Evolutionary conservation across 1,140 invertebrate species (phyloP).

Genomic region (Ceratoteleas bidentatus): DNA sequence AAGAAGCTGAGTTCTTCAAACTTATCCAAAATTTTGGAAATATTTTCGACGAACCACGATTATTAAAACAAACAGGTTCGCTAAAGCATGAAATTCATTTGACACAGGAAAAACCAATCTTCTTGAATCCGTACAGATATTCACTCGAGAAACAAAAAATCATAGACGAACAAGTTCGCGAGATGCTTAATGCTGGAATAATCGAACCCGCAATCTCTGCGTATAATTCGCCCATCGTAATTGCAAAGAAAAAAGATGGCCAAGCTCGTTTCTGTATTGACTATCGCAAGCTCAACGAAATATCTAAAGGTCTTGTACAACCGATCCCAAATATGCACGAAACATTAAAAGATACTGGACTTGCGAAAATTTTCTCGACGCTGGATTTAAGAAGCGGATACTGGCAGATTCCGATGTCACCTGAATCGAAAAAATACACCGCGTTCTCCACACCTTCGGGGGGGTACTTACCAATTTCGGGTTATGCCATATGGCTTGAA

Average conservation of each 20-base stretch:
- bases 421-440: neutral
- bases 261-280: neutral
- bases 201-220: neutral
- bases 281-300: neutral
- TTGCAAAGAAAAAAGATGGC: neutral
- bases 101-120: neutral
- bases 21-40: neutral
- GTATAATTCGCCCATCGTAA: neutral
- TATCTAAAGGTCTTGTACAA: neutral
- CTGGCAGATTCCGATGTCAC: conserved; percentile 1
- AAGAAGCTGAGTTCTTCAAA: neutral
- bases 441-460: neutral
- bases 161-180: conserved; percentile 2
- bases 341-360: neutral
- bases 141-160: neutral
- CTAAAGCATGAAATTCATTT: neutral
- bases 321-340: neutral
- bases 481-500: neutral
- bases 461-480: neutral
- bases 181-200: neutral
- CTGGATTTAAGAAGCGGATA: neutral
- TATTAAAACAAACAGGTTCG: neutral
- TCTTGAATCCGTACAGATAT: neutral
- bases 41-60: neutral
- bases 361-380: neutral